A percentile compares a stretch with the other conserved stretches of the same genome.
Evolutionary conservation across 2,888 invertebrate genomes (phyloP).

Genomic region (Scaptomyza tumidula): DNA sequence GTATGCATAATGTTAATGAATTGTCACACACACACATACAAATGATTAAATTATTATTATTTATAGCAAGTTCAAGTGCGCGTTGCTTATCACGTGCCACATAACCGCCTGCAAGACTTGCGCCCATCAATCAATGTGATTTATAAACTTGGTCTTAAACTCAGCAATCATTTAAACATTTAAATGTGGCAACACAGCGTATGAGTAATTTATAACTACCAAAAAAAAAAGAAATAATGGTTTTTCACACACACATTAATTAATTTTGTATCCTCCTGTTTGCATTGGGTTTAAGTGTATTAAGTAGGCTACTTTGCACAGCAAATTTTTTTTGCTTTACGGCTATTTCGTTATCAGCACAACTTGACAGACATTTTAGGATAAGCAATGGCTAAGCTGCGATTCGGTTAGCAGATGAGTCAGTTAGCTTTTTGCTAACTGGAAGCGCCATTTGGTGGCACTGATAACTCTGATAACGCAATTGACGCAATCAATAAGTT

Average conservation of each 20-base stretch:
- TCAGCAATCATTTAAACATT: conserved; percentile 43
- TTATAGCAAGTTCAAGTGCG: conserved; percentile 25
- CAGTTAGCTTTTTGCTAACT: no score
- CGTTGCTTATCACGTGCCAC: conserved; percentile 62
- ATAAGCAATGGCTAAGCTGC: conserved; percentile 27
- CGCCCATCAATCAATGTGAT: conserved; percentile 69
- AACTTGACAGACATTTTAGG: conserved; percentile 22
- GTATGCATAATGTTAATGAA: conserved; percentile 32
- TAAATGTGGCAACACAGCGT: conserved; percentile 29
- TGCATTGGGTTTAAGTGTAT: neutral
- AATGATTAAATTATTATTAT: conserved; percentile 49
- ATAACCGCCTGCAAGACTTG: conserved; percentile 16
- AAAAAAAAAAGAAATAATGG: neutral
- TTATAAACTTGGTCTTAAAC: conserved; percentile 57
- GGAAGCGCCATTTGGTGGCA: neutral
- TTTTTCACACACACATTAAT: no score
- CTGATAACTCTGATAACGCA: conserved; percentile 49
- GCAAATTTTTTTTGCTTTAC: neutral
- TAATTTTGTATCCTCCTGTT: neutral
- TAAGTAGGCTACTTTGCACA: neutral
- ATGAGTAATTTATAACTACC: conserved; percentile 19
- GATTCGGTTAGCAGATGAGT: conserved; percentile 17
- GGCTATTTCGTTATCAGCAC: conserved; percentile 3
- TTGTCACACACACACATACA: conserved; percentile 18
- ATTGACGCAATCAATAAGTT: conserved; percentile 55